phyloP scores from a whole-genome alignment of 37 sponge, comb jelly and placozoan species.

The Axinella damicornis region DNA sequence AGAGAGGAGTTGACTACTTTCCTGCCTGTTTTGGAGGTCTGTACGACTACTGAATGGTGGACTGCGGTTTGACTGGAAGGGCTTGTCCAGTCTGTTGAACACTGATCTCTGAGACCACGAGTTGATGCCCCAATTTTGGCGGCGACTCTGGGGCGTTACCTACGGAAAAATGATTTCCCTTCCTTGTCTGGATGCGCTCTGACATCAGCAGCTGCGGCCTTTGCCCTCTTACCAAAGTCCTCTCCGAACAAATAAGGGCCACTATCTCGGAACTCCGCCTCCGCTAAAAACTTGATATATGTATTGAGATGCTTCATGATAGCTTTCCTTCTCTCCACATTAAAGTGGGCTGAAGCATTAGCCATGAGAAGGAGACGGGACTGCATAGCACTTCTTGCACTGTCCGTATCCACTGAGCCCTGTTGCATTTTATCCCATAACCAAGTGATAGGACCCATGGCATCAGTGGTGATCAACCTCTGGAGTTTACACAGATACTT shows the following conservation, averaged over 20 bases:
- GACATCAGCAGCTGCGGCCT: slow-evolving; percentile 8
- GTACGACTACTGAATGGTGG: neutral
- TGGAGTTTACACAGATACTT: slow-evolving; percentile 25
- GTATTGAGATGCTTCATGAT: slow-evolving; percentile 29
- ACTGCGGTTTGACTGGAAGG: neutral
- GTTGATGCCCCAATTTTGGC: slow-evolving; percentile 14
- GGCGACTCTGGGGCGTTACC: slow-evolving; percentile 53
- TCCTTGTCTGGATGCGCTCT: slow-evolving; percentile 15
- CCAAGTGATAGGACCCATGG: slow-evolving; percentile 8
- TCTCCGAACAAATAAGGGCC: slow-evolving; percentile 34
- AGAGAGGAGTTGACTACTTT: neutral
- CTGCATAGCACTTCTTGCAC: neutral
- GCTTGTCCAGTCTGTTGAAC: slow-evolving; percentile 12
- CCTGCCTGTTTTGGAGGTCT: neutral
- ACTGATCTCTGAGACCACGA: neutral
- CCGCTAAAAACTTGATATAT: slow-evolving; percentile 20
- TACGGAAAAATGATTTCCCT: slow-evolving; percentile 22
- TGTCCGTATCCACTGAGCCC: neutral
- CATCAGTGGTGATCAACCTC: slow-evolving; percentile 15
- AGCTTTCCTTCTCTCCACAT: slow-evolving; percentile 24
- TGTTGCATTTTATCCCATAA: neutral
- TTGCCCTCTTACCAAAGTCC: slow-evolving; percentile 15
- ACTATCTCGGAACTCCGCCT: slow-evolving; percentile 19
- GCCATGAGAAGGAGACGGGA: neutral
- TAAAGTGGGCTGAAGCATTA: slow-evolving; percentile 43